phyloP scores from a whole-genome alignment of 2,888 invertebrate species.

The Shargacucullia verbasci region DNA sequence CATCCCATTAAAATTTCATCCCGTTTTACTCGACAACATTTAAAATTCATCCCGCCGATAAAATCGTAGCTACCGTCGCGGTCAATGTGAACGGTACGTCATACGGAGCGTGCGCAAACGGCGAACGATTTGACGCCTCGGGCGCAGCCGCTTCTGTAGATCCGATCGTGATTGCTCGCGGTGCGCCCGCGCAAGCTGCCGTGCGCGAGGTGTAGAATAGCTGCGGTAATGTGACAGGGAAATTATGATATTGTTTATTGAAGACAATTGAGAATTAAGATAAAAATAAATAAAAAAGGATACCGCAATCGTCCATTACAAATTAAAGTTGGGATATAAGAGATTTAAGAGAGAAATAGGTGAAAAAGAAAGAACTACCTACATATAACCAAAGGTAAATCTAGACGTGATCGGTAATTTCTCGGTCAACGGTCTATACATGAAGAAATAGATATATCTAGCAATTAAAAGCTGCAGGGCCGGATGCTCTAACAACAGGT shows the following conservation, averaged over 20 bases:
- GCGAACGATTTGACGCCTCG: conserved; percentile 71
- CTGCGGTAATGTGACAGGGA: conserved; percentile 61
- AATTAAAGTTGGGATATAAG: too few species aligned
- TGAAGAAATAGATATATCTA: too few species aligned
- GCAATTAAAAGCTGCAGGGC: too few species aligned
- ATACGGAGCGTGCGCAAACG: conserved; percentile 66
- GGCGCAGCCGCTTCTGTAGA: conserved; percentile 73
- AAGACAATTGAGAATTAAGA: too few species aligned
- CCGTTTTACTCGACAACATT: conserved; percentile 3
- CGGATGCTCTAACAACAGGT: too few species aligned
- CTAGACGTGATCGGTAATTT: too few species aligned
- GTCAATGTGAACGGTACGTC: conserved; percentile 43
- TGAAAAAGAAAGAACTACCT: too few species aligned
- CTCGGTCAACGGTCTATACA: too few species aligned
- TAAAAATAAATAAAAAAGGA: too few species aligned
- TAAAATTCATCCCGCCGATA: conserved; percentile 42
- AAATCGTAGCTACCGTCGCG: conserved; percentile 46
- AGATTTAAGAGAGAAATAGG: too few species aligned
- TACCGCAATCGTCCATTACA: too few species aligned
- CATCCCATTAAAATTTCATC: not conserved
- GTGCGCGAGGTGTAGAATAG: conserved; percentile 56
- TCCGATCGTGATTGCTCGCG: conserved; percentile 73
- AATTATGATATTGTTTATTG: conserved; percentile 59
- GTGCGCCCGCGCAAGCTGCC: conserved; percentile 59
- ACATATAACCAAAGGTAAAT: too few species aligned